Evolutionary conservation across 1,140 invertebrate genomes (phyloP), one percentile per base, ranked within the genome.

Genomic region (Drosophila nigrodunni): DNA sequence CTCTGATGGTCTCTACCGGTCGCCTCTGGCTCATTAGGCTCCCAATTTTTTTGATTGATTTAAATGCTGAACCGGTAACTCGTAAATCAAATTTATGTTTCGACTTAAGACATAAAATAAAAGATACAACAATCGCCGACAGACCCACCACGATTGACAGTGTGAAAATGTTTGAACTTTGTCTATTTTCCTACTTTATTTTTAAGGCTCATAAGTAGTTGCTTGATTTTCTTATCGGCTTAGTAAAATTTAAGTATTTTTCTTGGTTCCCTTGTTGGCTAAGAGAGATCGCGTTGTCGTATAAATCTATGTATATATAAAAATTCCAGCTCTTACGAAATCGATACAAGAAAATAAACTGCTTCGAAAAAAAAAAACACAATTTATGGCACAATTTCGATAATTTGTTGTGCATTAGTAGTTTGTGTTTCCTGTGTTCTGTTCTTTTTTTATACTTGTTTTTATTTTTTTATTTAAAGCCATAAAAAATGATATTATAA

Each of bases 81-180:
- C 64, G 88, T 88, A 88, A 89, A 88, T 88, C 80, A 88, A 89
- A 89, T 89, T 88, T 89, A 88, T 83, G 70, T 83, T 60, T 68
- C 44, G 2, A 52, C 55, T 34, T 57, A 74, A 77, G 57, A 78
- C 62, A 73, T 80, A 30, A 34, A 47, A 77, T 7, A 13, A 34
- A 52, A 74, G 78, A 57, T 34, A 46, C 11, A 35, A 25, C 50
- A 9, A 37, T 50, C 18, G 41, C 44, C 64, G 60, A 49, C 47
- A 55, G 68, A 71, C 62, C 69, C 37, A 67, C 74, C 60, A 13
- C 43, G 9, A 34, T 8, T 25, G 54, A 59, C 59, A 74, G 60
- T 70, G 54, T 68, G 60, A 60, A 57, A 76, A 64, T 58, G 43
- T 66, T 67, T 11, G 25, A 37, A 21, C 15, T 34, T 35, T 7